Conservation (phyloP, 2,797 vertebrate species). For the Gila robusta region DNA sequence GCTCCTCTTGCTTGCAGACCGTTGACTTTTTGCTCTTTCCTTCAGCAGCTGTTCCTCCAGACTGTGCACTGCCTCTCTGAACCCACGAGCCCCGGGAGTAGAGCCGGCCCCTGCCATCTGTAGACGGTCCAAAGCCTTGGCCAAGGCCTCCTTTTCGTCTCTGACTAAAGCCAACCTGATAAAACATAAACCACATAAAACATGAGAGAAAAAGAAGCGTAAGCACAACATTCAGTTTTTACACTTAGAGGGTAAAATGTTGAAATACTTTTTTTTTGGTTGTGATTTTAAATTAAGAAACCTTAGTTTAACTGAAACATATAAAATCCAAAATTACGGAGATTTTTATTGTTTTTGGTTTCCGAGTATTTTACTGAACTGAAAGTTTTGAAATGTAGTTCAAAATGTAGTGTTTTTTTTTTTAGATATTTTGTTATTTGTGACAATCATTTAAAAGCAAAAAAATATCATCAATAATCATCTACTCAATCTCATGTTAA, state of each 20-base stretch:
- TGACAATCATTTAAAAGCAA: neutral
- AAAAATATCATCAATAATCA: too few species aligned
- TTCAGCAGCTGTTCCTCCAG: constrained; percentile 88
- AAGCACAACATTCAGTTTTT: neutral
- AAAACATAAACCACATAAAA: constrained; percentile 12
- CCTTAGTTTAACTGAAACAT: neutral
- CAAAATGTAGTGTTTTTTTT: too few species aligned
- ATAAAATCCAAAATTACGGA: neutral
- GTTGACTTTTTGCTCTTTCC: constrained; percentile 83
- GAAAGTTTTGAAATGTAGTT: too few species aligned
- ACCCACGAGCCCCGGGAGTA: constrained; percentile 76
- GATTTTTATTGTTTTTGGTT: neutral
- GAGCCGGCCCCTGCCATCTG: constrained; percentile 71
- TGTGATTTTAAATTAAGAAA: neutral
- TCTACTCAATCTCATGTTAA: too few species aligned
- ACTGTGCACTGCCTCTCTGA: constrained; percentile 78
- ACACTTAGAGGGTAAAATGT: neutral
- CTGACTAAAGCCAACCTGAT: constrained; percentile 80
- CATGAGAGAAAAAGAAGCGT: neutral
- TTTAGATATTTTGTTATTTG: too few species aligned
- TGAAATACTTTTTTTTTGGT: neutral
- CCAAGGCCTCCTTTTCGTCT: constrained; percentile 85
- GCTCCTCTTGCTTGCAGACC: constrained; percentile 77
- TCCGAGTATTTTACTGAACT: neutral
- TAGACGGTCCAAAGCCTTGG: constrained; percentile 78